Percentiles rank a stretch among this genome's conserved stretches.
phyloP scores from a whole-genome alignment of 2,888 invertebrate species.

The Philonicus albiceps region DNA sequence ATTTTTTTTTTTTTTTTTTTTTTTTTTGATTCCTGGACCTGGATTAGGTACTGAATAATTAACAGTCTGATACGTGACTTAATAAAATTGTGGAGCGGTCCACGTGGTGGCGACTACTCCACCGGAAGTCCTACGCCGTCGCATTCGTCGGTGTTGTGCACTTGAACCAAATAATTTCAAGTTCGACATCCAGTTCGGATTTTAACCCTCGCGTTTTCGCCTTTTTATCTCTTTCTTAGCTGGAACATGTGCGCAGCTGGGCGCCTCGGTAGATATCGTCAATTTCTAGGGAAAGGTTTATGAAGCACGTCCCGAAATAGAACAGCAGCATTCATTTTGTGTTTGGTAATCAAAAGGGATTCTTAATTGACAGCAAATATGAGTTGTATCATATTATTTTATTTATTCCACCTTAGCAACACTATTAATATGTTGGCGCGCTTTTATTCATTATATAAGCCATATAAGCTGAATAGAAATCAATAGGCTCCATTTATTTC shows the following conservation, averaged over 20 bases:
- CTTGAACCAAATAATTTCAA: conserved; percentile 23
- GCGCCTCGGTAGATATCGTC: neutral
- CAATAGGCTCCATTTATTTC: too few species aligned
- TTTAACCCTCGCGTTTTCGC: neutral
- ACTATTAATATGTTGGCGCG: too few species aligned
- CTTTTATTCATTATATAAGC: too few species aligned
- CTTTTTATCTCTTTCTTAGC: neutral
- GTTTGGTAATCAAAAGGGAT: neutral
- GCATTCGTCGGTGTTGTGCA: neutral
- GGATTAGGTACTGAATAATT: neutral
- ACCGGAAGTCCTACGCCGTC: neutral
- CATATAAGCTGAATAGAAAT: too few species aligned
- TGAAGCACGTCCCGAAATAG: neutral
- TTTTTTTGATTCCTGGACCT: neutral
- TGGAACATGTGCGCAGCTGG: neutral
- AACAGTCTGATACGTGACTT: neutral
- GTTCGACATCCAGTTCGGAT: neutral
- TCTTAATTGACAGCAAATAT: neutral
- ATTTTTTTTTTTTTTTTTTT: neutral
- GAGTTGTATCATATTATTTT: too few species aligned
- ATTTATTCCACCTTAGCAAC: too few species aligned
- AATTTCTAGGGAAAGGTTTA: neutral
- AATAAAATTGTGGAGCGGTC: neutral
- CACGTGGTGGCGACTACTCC: neutral
- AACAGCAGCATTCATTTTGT: neutral